Percentiles rank a stretch among this genome's conserved stretches.
phyloP scores from a whole-genome alignment of 1,140 invertebrate species.

The Bilobella aurantiaca region DNA sequence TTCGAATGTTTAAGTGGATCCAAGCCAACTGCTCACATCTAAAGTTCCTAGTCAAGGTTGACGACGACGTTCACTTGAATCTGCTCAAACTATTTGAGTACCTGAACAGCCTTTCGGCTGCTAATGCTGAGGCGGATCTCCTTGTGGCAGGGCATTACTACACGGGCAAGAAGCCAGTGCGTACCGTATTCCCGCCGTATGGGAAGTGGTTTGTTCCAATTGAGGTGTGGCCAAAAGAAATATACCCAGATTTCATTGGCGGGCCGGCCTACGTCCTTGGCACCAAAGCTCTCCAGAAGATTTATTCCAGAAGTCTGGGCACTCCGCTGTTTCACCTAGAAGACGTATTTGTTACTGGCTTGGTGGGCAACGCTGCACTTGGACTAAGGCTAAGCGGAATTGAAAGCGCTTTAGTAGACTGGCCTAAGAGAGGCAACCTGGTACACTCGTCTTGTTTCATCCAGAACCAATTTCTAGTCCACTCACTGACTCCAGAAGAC shows the following conservation, averaged over 20 bases:
- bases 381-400: conserved; percentile 15
- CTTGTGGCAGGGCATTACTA: conserved; percentile 29
- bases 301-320: conserved; percentile 57
- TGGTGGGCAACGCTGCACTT: conserved; percentile 16
- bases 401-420: background rate
- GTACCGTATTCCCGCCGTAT: conserved; percentile 18
- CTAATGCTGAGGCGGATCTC: conserved; percentile 12
- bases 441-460: conserved; percentile 3
- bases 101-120: conserved; percentile 1
- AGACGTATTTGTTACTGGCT: conserved; percentile 74
- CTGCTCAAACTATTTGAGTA: conserved; percentile 36
- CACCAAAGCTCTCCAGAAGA: conserved; percentile 50
- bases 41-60: conserved; percentile 41
- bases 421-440: background rate
- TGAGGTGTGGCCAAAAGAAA: conserved; percentile 28
- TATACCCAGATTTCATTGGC: conserved; percentile 34
- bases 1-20: conserved; percentile 42
- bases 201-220: conserved; percentile 38
- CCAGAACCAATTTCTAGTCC: conserved; percentile 8
- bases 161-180: background rate
- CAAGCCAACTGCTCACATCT: conserved; percentile 36
- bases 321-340: conserved; percentile 66
- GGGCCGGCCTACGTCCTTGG: conserved; percentile 59
- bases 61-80: conserved; percentile 45
- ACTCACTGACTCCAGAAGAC: background rate